phyloP scores from a whole-genome alignment of 2,113 vertebrate species.

The Notothenia coriiceps region DNA sequence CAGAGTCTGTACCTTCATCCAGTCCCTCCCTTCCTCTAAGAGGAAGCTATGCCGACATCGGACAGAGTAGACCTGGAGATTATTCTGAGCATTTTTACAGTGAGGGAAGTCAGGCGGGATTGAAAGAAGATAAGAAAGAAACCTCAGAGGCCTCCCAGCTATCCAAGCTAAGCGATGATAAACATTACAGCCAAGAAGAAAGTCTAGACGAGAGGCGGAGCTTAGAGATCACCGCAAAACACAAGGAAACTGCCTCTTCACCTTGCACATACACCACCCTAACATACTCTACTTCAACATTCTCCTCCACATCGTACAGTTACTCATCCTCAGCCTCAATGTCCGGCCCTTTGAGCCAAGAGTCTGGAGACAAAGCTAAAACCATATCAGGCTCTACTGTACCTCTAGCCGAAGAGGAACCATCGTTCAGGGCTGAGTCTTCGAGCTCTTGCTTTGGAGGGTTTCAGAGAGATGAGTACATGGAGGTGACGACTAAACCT shows the following conservation, averaged over 20 bases:
- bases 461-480: conserved; percentile 88
- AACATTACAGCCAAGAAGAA: conserved; percentile 51
- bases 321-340: conserved; percentile 74
- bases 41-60: conserved; percentile 67
- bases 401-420: conserved; percentile 79
- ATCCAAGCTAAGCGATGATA: conserved; percentile 57
- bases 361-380: conserved; percentile 63
- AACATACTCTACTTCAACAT: conserved; percentile 64
- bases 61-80: conserved; percentile 45
- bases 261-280: conserved; percentile 77
- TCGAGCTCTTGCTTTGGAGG: conserved; percentile 80
- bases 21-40: conserved; percentile 42
- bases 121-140: conserved; percentile 56
- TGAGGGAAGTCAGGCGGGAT: conserved; percentile 33
- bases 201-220: conserved; percentile 17
- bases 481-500: conserved; percentile 89
- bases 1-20: conserved; percentile 13
- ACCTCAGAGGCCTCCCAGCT: conserved; percentile 35
- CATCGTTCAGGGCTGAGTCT: conserved; percentile 74
- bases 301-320: conserved; percentile 78
- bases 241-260: conserved; percentile 75
- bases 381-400: conserved; percentile 46
- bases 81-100: conserved; percentile 48
- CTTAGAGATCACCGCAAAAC: conserved; percentile 53
- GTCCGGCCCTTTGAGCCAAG: conserved; percentile 64